Evolutionary conservation across 2,888 invertebrate species (phyloP).

Genomic region (Parelbella ahira): DNA sequence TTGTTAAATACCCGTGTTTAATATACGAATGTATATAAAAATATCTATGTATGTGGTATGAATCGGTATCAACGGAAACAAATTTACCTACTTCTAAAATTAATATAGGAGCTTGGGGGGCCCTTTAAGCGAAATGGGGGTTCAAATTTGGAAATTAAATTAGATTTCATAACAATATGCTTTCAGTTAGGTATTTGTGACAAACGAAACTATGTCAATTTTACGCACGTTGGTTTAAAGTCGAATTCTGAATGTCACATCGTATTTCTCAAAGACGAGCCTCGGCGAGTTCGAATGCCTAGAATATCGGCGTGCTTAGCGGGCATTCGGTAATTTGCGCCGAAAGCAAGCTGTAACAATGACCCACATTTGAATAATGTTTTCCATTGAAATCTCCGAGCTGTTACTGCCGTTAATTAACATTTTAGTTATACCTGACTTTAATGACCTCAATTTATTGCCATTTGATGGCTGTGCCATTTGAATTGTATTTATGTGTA

Average conservation of each 20-base stretch:
- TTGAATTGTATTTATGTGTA: too few species aligned
- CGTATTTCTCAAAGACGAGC: conserved; percentile 28
- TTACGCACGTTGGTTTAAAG: conserved; percentile 36
- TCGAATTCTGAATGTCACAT: conserved; percentile 37
- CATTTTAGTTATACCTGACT: neutral
- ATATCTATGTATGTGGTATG: too few species aligned
- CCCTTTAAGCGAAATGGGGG: conserved; percentile 42
- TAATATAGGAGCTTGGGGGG: conserved; percentile 40
- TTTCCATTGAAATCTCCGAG: conserved; percentile 26
- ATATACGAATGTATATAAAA: too few species aligned
- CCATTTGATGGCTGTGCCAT: too few species aligned
- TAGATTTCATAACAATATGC: conserved; percentile 29
- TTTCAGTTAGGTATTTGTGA: conserved; percentile 27
- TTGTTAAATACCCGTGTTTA: too few species aligned
- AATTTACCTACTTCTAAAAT: too few species aligned
- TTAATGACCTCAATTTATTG: too few species aligned
- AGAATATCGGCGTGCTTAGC: conserved; percentile 45
- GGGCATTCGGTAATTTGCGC: conserved; percentile 50
- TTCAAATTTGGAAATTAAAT: conserved; percentile 27
- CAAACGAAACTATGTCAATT: conserved; percentile 33
- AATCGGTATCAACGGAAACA: too few species aligned
- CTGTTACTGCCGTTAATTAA: conserved; percentile 1
- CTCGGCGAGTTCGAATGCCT: conserved; percentile 38
- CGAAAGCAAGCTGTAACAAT: conserved; percentile 38
- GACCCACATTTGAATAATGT: conserved; percentile 40